Evolutionary conservation across 1,140 invertebrate genomes (phyloP).

Genomic region (Lepidurus couesii): DNA sequence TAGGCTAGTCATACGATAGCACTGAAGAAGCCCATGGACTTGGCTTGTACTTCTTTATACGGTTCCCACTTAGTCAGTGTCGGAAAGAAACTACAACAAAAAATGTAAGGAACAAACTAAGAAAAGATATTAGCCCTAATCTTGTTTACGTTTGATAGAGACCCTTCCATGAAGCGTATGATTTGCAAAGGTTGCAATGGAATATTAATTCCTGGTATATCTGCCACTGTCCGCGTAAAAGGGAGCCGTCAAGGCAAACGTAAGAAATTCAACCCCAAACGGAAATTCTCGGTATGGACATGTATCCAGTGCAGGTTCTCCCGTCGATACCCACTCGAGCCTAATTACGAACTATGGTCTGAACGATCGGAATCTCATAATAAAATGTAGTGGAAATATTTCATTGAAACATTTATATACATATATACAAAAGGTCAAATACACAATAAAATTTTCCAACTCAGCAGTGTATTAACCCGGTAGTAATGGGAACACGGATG

Average conservation of each 20-base stretch:
- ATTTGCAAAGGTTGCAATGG: slow-evolving; percentile 24
- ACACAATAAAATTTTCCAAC: background rate
- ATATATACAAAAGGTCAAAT: background rate
- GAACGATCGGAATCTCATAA: background rate
- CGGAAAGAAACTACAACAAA: slow-evolving; percentile 27
- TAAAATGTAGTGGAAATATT: background rate
- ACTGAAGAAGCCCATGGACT: background rate
- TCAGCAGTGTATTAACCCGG: slow-evolving; percentile 1
- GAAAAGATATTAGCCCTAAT: background rate
- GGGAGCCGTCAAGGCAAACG: background rate
- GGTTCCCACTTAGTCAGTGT: slow-evolving; percentile 23
- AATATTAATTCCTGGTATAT: background rate
- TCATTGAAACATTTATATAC: background rate
- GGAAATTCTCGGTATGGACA: slow-evolving; percentile 16
- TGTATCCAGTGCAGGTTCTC: background rate
- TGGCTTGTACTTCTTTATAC: background rate
- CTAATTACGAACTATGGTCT: background rate
- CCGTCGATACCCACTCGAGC: background rate
- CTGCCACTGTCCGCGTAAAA: slow-evolving; percentile 17
- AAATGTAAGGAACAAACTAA: slow-evolving; percentile 16
- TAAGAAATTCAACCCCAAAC: background rate
- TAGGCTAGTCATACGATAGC: background rate
- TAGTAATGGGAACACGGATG: background rate
- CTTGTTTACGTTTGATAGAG: background rate
- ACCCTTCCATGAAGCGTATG: slow-evolving; percentile 15